Base-by-base conservation (phyloP, 2,888 invertebrate species). In the Drosophila subquinaria region DNA sequence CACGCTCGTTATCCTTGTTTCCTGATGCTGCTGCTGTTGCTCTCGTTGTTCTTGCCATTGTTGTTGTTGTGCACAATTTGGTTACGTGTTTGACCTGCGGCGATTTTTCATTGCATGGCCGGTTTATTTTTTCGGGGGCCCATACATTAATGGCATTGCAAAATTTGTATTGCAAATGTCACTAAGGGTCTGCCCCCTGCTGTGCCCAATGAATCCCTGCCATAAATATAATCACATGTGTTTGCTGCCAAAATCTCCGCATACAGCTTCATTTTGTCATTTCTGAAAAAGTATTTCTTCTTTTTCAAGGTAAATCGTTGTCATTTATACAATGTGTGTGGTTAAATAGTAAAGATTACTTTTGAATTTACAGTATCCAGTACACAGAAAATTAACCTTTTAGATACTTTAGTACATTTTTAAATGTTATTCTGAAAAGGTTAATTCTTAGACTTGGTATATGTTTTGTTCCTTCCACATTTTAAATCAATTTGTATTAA, bases 1-100 rank as follows among this genome's bases (percentile, higher is more conserved):
- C 89, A 89, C 86, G 88, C 85, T 87, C 88, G 88, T 89, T 86
- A 86, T 89, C 86, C 90, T 88, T 89, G 90, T 89, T 88, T 86
- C 73, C 84, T 79, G 88, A 79, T 87, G 82, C 68, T 80, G 61
- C 60, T 63, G 23, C 35, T 61, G 43, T 4, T 56, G 20, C 13
- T 56, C 10, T 11, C 11, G 60, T 10, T 57, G 5, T 27, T 52
- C 20, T 20, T 56, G 36, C 59, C 61, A 36, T 23, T 69, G 62
- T 43, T 60, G 66, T 61, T 76, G 72, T 69, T 77, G 60, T 87
- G 86, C 79, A 79, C 90, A 87, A 88, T 87, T 87, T 83, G 84
- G 88, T 87, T 88, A 88, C 83, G 86, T 88, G 84, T 88, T 89
- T 90, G 84, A 78, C 90, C 89, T 73, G 71, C 84, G 87, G 87